Base-by-base conservation (phyloP, 2,797 vertebrate genomes). In the Sciaenops ocellatus region DNA sequence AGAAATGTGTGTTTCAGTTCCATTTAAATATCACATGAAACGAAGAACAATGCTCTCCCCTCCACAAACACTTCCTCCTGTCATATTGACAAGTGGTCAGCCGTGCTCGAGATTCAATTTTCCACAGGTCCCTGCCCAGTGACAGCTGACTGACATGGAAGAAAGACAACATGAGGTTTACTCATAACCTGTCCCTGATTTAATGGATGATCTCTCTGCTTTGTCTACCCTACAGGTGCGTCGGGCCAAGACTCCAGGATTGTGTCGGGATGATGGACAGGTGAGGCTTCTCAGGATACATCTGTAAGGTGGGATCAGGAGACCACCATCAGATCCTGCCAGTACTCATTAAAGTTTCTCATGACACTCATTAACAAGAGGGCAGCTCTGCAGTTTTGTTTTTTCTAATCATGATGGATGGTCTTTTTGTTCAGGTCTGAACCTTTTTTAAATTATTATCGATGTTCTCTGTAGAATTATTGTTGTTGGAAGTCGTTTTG, bases 201-300 rank as follows among this genome's bases (percentile, higher is more conserved):
- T 94, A 90, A 92, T 85, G 83, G 80, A 75, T 63, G 85, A 80
- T 85, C 72, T 85, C 64, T 85, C 28, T 86, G 84, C 24, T 84
- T 83, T 85, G 60, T 91, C 54, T 85, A 69, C 82, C 83, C 76
- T 57, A 57, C 96, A 99, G 98, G 96, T 99, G 98, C 93, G 85
- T 96, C 87, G 98, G 98, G 90, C 96, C 97, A 1, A 95, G 95
- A 78, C 94, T 98, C 24, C 97, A 98, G 93, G 98, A 99, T 94
- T 99, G 98, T 90, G 94, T 98, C n/a, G 98, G 98, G 90, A 97
- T 99, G 95, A 97, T 97, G 96, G 98, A 99, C 97, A 99, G 98
- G 98, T 98, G 96, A 91, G 89, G 16, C 46, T 79, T 86, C 76
- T 75, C 63, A 3, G 28, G 61, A 30, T 73, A 34, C 69, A 60